Evolutionary conservation across 30 jellyfish, hydroid and myxozoan genomes (phyloP), one percentile per base, ranked within the genome.

Genomic region (Aurelia coerulea): DNA sequence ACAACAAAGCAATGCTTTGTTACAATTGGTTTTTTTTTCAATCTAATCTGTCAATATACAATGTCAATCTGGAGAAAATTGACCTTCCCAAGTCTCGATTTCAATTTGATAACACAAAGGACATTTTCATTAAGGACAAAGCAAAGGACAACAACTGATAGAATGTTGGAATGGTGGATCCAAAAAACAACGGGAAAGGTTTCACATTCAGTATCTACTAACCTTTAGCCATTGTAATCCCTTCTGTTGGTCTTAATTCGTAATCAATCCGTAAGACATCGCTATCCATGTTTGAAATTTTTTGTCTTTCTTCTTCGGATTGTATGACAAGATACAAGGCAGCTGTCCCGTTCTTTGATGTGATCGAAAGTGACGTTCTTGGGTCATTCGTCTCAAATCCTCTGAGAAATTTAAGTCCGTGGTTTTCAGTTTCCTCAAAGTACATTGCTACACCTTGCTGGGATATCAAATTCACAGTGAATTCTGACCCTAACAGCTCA

Each of bases 401-500:
- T 46, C 78, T 34, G 12, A 78, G 78, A 78, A 78, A 10, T 19
- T 41, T 78, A 17, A 78, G 75, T 15, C 88, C 88, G 19, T 78
- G 33, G 18, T 78, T 35, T 17, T n/a, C 35, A 2, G 64, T 65
- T 66, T 78, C 88, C 16, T 78, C 88, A 19, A 58, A 78, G 42
- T 58, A 60, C 37, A 78, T 65, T 19, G 88, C 88, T 15, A 35
- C 41, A 54, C 42, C 65, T 35, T 59, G 62, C 49, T 63, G 62
- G 7, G 88, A 41, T 59, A 78, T 78, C 18, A 78, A 56, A 46
- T 34, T 23, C 37, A 78, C 88, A 59, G 78, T 29, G 35, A 59
- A 78, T 37, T 62, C 88, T 10, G 88, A 65, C 37, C 88, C 88
- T 12, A 78, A 79, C n/a, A 78, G 68, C 17, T 78, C 88, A 17